Evolutionary conservation across 2,888 invertebrate genomes (phyloP).

Genomic region (Callyntrura sp.): DNA sequence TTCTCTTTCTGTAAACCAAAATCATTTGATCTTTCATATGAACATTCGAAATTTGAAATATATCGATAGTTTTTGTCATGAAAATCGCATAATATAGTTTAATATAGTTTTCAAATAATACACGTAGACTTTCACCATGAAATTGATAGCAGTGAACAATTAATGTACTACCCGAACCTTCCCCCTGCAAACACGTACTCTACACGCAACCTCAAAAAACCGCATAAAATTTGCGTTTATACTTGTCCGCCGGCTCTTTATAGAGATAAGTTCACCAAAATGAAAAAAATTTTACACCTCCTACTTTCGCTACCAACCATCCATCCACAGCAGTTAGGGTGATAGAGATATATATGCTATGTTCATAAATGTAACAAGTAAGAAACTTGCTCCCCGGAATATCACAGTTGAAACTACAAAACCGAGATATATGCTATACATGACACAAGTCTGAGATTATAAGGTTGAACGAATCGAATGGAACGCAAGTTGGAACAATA

Average conservation of each 20-base stretch:
- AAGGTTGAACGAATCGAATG: conserved; percentile 50
- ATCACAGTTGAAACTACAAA: not conserved
- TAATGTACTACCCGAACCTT: not conserved
- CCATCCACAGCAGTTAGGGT: not conserved
- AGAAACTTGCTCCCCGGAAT: not conserved
- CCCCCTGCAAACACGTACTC: not conserved
- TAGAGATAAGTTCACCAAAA: conserved; percentile 33
- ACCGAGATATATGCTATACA: conserved; percentile 31
- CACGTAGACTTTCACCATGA: not conserved
- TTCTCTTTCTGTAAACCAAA: too few relatives aligned
- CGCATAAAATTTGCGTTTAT: conserved; percentile 43
- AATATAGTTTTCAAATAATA: not conserved
- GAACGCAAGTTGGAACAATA: conserved; percentile 12
- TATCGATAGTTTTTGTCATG: conserved; percentile 10
- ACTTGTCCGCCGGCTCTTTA: conserved; percentile 11
- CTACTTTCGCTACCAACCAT: conserved; percentile 15
- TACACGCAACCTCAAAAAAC: conserved; percentile 13
- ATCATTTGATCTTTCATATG: too few relatives aligned
- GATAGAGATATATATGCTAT: not conserved
- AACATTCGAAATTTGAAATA: too few relatives aligned
- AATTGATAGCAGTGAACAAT: not conserved
- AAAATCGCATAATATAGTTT: not conserved
- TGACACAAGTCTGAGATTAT: conserved; percentile 54
- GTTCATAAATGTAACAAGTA: not conserved
- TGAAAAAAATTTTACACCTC: conserved; percentile 19